Evolutionary conservation across 2,113 vertebrate species (phyloP).

Genomic region (Bos indicus): DNA sequence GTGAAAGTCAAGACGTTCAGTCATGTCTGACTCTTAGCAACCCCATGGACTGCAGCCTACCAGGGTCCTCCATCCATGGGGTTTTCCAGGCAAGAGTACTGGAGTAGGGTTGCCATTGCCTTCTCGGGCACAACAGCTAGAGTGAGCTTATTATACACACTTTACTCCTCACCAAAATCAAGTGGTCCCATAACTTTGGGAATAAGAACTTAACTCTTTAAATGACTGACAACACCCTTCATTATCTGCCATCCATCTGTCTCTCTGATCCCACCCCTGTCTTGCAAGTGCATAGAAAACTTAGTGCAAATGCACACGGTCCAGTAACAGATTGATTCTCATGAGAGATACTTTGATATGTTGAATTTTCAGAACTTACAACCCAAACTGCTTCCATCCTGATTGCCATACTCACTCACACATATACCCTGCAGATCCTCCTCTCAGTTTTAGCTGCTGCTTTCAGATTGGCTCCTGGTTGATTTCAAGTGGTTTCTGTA

Average conservation of each 20-base stretch:
- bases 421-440: rapidly evolving
- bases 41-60: too few relatives aligned
- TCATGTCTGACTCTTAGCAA: too few relatives aligned
- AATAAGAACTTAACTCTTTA: background rate
- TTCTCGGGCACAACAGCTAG: background rate
- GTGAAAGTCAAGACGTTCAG: too few relatives aligned
- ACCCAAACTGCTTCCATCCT: too few relatives aligned
- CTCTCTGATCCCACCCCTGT: background rate
- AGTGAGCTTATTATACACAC: background rate
- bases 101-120: too few relatives aligned
- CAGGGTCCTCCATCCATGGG: too few relatives aligned
- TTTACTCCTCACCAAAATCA: background rate
- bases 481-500: background rate
- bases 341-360: background rate
- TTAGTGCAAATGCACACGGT: background rate
- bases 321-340: background rate
- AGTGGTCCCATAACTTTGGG: background rate
- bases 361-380: background rate
- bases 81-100: too few relatives aligned
- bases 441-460: background rate
- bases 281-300: background rate
- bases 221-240: background rate
- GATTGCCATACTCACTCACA: background rate
- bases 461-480: background rate
- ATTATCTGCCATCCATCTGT: background rate